Evolutionary conservation across 2,113 vertebrate genomes (phyloP).

Genomic region (Raja brachyura): DNA sequence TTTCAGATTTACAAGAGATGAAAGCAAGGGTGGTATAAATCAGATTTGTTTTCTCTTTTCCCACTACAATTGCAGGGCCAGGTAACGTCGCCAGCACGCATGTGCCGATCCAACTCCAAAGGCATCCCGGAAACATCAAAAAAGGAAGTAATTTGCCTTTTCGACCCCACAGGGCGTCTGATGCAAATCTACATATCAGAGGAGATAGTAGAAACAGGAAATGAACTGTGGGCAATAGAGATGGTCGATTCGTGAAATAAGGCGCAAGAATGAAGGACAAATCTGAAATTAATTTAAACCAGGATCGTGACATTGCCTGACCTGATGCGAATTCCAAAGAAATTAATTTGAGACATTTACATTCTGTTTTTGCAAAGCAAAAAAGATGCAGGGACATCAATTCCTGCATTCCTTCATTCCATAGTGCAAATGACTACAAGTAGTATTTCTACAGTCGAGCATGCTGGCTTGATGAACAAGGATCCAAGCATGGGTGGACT

Average conservation of each 20-base stretch:
- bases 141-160: conserved; percentile 1
- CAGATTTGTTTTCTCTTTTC: neutral
- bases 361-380: neutral
- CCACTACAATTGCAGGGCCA: neutral
- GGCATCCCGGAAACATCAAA: conserved; percentile 22
- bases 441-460: no score
- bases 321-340: neutral
- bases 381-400: neutral
- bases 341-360: neutral
- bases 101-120: neutral
- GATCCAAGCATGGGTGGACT: neutral
- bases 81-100: neutral
- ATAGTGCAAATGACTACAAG: neutral
- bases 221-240: neutral
- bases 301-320: no score
- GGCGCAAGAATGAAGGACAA: neutral
- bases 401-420: neutral
- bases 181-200: neutral
- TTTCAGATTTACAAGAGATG: neutral
- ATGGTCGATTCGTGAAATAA: neutral
- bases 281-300: neutral
- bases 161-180: neutral
- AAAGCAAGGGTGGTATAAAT: neutral
- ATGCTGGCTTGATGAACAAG: neutral
- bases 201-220: conserved; percentile 5